Percentiles rank a stretch among this genome's conserved stretches.
phyloP scores from a whole-genome alignment of 2,797 vertebrate species.

The Tenualosa ilisha region DNA sequence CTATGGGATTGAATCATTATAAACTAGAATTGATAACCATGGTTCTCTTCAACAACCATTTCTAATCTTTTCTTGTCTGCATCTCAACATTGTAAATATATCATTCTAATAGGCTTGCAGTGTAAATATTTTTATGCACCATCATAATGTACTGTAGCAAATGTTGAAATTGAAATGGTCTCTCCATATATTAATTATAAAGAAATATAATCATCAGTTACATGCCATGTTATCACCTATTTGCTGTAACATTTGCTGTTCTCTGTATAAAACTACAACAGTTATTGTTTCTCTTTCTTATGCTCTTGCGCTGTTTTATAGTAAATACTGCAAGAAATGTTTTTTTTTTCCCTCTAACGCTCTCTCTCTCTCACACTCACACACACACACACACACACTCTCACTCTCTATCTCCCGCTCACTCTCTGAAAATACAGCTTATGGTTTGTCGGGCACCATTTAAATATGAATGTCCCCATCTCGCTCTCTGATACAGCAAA shows the following conservation, averaged over 20 bases:
- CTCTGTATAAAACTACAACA: background rate
- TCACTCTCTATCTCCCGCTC: background rate
- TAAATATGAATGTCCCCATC: conserved; percentile 69
- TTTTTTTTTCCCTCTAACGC: background rate
- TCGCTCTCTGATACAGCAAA: conserved; percentile 66
- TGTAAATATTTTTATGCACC: background rate
- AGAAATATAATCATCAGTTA: background rate
- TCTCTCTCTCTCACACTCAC: too few species aligned
- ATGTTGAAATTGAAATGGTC: background rate
- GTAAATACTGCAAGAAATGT: conserved; percentile 5
- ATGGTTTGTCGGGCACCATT: conserved; percentile 62
- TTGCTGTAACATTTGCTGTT: background rate
- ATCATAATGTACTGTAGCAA: background rate
- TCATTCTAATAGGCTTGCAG: background rate
- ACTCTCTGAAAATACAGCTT: conserved; percentile 36
- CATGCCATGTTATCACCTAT: background rate
- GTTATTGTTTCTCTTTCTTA: conserved; percentile 8
- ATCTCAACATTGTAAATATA: conserved; percentile 2
- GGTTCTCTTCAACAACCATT: background rate
- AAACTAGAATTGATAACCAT: conserved; percentile 6
- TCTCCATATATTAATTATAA: background rate
- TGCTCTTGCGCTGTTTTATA: background rate
- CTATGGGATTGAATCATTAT: background rate
- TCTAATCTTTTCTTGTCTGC: background rate
- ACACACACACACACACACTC: too few species aligned